Evolutionary conservation across 2,797 vertebrate species (phyloP).

Genomic region (Triplophysa yarkandensis): DNA sequence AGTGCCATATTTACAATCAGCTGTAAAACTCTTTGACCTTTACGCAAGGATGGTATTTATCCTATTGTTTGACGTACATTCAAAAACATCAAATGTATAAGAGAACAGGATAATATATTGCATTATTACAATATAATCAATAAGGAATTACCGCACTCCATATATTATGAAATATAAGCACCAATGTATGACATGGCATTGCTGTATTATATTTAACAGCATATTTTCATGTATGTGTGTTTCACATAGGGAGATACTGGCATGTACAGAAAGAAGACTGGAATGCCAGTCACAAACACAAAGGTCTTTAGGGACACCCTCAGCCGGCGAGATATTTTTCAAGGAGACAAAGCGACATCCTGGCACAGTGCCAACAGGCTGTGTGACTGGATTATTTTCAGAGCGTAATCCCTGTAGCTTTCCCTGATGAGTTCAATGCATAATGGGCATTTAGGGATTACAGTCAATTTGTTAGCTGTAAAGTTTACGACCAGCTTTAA

Average conservation of each 20-base stretch:
- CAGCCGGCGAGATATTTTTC: not conserved
- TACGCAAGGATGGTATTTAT: no score
- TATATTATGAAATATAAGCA: no score
- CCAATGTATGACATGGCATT: no score
- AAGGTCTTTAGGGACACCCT: not conserved
- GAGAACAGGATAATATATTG: no score
- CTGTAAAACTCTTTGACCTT: not conserved
- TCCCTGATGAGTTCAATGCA: constrained; percentile 16
- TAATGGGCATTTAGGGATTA: constrained; percentile 33
- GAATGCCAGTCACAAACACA: not conserved
- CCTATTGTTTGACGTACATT: no score
- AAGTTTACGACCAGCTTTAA: not conserved
- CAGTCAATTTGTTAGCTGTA: not conserved
- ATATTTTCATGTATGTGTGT: no score
- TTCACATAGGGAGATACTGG: not conserved
- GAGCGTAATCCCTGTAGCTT: constrained; percentile 12
- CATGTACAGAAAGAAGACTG: not conserved
- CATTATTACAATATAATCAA: no score
- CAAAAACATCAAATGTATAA: no score
- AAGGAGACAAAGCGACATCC: constrained; percentile 3
- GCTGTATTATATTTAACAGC: no score
- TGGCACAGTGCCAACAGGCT: not conserved
- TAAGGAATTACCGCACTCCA: no score
- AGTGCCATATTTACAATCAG: not conserved
- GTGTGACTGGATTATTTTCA: constrained; percentile 23